Evolutionary conservation across 2,113 vertebrate species (phyloP).

Genomic region (Semnopithecus entellus): DNA sequence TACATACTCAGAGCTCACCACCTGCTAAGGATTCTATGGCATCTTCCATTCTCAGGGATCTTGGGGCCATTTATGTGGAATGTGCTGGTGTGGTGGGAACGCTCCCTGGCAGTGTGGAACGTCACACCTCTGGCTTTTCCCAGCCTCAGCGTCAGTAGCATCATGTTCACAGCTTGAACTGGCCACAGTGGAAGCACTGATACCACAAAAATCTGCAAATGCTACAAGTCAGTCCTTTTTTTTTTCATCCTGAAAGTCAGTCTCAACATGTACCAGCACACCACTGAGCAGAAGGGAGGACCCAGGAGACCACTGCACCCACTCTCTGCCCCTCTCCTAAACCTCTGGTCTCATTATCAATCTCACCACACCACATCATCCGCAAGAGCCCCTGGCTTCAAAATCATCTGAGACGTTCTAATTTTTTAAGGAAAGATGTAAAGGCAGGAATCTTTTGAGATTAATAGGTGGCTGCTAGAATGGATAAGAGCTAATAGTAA

Average conservation of each 20-base stretch:
- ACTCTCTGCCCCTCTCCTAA: not conserved
- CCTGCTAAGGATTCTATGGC: not conserved
- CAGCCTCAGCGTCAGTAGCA: not conserved
- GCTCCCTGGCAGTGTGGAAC: accelerated
- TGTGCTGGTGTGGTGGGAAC: accelerated
- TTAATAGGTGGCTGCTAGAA: not conserved
- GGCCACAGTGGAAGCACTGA: not conserved
- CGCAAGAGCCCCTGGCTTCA: not conserved
- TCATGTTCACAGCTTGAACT: not conserved
- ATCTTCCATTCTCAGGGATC: not conserved
- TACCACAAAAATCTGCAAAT: not conserved
- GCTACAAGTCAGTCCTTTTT: not conserved
- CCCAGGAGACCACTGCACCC: not conserved
- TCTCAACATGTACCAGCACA: not conserved
- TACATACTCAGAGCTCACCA: not conserved
- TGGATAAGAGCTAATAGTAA: not conserved
- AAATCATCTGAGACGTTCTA: not conserved
- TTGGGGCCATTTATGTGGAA: not conserved
- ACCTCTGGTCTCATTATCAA: not conserved
- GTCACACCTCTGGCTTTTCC: accelerated
- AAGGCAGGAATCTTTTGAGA: not conserved
- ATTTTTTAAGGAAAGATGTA: not conserved
- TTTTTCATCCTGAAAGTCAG: not conserved
- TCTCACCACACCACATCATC: not conserved
- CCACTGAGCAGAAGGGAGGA: too few species aligned